Evolutionary conservation across 2,797 vertebrate genomes (phyloP).

Genomic region (Sternotherus odoratus): DNA sequence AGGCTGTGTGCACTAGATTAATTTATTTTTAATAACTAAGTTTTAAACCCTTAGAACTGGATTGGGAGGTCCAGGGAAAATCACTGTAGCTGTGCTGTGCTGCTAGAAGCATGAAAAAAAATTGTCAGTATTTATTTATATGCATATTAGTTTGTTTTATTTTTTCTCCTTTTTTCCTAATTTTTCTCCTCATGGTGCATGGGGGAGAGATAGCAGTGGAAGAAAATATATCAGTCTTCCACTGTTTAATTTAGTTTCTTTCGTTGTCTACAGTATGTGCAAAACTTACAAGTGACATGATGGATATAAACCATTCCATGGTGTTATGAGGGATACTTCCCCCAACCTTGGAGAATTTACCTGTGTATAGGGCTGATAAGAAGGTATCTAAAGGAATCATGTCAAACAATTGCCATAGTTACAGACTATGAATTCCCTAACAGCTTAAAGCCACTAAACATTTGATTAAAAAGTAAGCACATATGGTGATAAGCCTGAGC

Average conservation of each 20-base stretch:
- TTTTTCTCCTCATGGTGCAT: neutral
- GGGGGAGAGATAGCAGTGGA: neutral
- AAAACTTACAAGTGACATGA: neutral
- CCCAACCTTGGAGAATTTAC: neutral
- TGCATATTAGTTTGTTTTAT: neutral
- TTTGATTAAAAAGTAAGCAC: conserved; percentile 26
- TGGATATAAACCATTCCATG: neutral
- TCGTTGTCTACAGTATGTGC: neutral
- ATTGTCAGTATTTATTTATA: neutral
- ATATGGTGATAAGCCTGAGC: neutral
- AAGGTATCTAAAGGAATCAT: neutral
- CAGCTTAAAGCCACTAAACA: neutral
- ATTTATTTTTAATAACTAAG: neutral
- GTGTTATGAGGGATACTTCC: neutral
- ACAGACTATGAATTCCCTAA: neutral
- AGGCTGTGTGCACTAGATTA: neutral
- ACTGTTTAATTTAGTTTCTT: neutral
- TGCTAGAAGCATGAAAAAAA: neutral
- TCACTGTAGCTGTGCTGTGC: neutral
- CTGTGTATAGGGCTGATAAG: neutral
- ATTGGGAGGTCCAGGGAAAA: neutral
- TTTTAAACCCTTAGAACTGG: neutral
- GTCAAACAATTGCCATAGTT: neutral
- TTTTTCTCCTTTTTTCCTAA: neutral
- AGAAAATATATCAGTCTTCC: neutral